A percentile compares a stretch with the other conserved stretches of the same genome.
phyloP scores from a whole-genome alignment of 2,113 vertebrate genomes.

The Misgurnus anguillicaudatus region DNA sequence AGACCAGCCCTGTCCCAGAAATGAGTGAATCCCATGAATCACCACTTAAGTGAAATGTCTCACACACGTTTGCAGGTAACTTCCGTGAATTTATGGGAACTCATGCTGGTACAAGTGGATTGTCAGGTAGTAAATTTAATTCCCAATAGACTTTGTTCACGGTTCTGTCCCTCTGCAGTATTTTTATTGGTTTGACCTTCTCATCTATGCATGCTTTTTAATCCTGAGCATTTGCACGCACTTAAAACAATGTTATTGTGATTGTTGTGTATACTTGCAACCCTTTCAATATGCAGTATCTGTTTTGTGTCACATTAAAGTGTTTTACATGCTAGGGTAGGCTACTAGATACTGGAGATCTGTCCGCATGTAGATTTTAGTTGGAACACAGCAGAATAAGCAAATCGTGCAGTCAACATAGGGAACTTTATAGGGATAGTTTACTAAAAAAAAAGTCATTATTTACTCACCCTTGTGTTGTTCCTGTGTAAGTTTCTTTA shows the following conservation, averaged over 20 bases:
- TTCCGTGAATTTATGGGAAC: conserved; percentile 80
- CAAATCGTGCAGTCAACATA: background rate
- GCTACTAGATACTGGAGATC: background rate
- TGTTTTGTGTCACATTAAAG: conserved; percentile 7
- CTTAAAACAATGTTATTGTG: conserved; percentile 50
- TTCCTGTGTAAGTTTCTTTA: no score
- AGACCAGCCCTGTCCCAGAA: conserved; percentile 24
- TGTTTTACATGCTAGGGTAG: background rate
- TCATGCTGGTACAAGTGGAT: conserved; percentile 77
- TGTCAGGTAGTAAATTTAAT: conserved; percentile 78
- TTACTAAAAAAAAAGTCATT: no score
- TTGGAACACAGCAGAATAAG: background rate
- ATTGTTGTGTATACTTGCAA: conserved; percentile 26
- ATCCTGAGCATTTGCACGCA: conserved; percentile 52
- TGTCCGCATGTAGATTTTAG: background rate
- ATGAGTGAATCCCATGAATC: conserved; percentile 42
- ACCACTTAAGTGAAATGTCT: conserved; percentile 72
- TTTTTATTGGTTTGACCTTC: conserved; percentile 51
- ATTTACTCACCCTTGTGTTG: no score
- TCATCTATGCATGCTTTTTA: conserved; percentile 60
- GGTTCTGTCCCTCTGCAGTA: conserved; percentile 46
- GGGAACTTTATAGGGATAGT: no score
- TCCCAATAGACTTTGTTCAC: conserved; percentile 59
- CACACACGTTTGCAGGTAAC: conserved; percentile 80
- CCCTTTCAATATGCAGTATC: background rate